These are phyloP conservation scores for Dasypus novemcinctus DNA, from an alignment of 2,113 vertebrate species.

Conservation along the genomic window DNA sequence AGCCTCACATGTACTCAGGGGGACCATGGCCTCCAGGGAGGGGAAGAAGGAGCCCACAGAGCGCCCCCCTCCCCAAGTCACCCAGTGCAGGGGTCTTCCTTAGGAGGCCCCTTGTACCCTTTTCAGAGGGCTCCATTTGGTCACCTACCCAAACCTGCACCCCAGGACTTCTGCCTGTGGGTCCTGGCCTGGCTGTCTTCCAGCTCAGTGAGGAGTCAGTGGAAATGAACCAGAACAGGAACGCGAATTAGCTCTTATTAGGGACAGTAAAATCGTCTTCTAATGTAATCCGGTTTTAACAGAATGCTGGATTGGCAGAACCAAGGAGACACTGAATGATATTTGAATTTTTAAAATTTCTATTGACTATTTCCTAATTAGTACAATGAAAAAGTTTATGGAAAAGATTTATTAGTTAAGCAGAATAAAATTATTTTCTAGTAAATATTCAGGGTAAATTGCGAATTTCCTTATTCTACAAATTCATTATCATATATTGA, in stretches of 20 bases:
- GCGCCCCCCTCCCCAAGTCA: background rate
- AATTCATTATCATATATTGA: background rate
- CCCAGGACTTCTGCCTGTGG: background rate
- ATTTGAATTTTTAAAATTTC: background rate
- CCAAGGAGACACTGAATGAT: background rate
- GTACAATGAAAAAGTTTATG: background rate
- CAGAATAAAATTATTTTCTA: background rate
- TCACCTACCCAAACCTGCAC: background rate
- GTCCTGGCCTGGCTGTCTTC: background rate
- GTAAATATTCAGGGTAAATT: background rate
- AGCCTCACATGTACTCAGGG: background rate
- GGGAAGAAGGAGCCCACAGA: background rate
- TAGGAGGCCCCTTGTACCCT: too few species aligned
- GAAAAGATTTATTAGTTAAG: background rate
- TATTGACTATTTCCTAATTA: background rate
- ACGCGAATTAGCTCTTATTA: background rate
- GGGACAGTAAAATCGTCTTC: background rate
- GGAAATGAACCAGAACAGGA: background rate
- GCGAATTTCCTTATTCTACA: background rate
- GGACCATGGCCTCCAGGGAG: too few species aligned
- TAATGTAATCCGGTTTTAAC: background rate
- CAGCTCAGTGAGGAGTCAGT: too few species aligned
- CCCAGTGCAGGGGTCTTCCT: background rate
- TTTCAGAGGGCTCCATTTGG: background rate
- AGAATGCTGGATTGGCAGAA: background rate